Base-by-base conservation (phyloP, 2,113 vertebrate genomes). In the Oxyruncus cristatus region DNA sequence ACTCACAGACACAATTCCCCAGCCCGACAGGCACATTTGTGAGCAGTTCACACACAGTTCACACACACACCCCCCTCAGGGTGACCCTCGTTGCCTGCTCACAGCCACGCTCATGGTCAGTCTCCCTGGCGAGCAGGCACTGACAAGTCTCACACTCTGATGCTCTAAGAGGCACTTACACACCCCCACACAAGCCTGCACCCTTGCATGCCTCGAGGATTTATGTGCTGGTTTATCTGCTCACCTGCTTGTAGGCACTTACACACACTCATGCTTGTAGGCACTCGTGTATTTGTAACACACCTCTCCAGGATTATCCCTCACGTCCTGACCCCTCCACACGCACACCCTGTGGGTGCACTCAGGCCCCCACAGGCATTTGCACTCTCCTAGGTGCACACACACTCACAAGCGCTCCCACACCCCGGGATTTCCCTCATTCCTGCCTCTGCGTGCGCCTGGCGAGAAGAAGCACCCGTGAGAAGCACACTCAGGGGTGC, bases 11-110 rank as follows among this genome's bases (percentile, higher is more conserved):
- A 42, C 24, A 76, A 47, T 15, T 15, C 42, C 71, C 20, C 12
- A 5, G 18, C 39, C 52, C 2, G 0, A 17, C 66, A 20, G 52
- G 32, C 42, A 14, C 7, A 0, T 30, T 17, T 4, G 4, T 35
- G 53, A 42, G 55, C 17, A 27, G n/a, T 85, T 50, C 42, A 58
- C 37, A 0, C 53, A 35, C 56, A 59, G 19, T 17, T 13, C 53
- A 30, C 14, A 39, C 46, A 18, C 39, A 44, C 39, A 26, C 32
- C 21, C 17, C 17, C 30, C n/a, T 35, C 58, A 33, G 13, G 21
- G 56, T 7, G 37, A 70, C 46, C 55, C 46, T 44, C 8, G 0
- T 33, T 32, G 15, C 24, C 46, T 73, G 46, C 23, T 65, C 44
- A 44, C 76, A 52, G 58, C 3, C 52, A 35, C 27, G 1, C 50